These are phyloP conservation scores for Acropternis orthonyx DNA, from an alignment of 2,797 vertebrate genomes.

Conservation along the genomic window DNA sequence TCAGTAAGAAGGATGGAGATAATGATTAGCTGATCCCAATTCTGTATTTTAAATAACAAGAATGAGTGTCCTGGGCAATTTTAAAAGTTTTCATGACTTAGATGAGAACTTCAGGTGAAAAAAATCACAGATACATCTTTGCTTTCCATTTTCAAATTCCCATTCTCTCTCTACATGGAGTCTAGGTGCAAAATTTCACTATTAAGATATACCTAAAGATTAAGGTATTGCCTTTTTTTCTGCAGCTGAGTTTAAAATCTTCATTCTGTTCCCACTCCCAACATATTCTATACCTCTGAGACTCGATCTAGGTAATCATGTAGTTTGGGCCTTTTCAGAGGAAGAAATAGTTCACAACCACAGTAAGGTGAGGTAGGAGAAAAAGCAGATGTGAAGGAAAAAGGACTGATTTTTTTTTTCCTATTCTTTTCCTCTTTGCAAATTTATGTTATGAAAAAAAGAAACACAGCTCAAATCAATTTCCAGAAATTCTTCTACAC, in stretches of 20 bases:
- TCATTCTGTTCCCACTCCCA: not conserved
- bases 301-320: not conserved
- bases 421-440: not conserved
- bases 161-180: not conserved
- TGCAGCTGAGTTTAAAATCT: not conserved
- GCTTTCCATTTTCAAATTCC: not conserved
- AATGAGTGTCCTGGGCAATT: not conserved
- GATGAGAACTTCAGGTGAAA: not conserved
- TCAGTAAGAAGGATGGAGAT: not conserved
- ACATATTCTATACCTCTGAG: not conserved
- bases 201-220: not conserved
- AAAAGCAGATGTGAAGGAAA: not conserved
- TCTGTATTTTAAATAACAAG: not conserved
- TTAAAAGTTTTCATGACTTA: not conserved
- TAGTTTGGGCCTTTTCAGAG: not conserved
- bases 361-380: not conserved
- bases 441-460: not conserved
- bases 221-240: not conserved
- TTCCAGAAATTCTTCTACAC: not conserved
- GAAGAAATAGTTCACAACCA: not conserved
- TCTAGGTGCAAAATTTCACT: not conserved
- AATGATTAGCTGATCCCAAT: not conserved
- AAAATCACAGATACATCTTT: not conserved
- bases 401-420: not conserved
- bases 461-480: not conserved